Conservation (phyloP, 2,797 vertebrate species). For the Hemibagrus guttatus region DNA sequence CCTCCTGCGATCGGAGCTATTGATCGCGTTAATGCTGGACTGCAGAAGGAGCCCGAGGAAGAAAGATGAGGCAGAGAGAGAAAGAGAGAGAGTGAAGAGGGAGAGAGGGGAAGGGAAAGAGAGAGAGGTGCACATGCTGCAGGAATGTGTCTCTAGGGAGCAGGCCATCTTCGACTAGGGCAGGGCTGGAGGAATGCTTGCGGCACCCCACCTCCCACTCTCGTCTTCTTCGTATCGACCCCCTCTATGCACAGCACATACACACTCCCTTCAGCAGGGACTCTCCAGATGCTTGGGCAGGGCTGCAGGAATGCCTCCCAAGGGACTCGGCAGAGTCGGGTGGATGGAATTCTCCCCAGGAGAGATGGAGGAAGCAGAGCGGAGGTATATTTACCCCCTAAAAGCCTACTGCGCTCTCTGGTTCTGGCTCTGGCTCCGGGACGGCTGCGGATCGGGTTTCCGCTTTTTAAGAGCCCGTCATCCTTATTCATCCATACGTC, state of each 20-base stretch:
- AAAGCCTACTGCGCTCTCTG: constrained; percentile 52
- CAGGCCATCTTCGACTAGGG: constrained; percentile 76
- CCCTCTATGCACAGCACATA: constrained; percentile 31
- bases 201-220: constrained; percentile 43
- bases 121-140: constrained; percentile 71
- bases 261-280: constrained; percentile 40
- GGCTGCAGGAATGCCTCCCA: constrained; percentile 77
- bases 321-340: constrained; percentile 73
- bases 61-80: constrained; percentile 59
- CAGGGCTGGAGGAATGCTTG: constrained; percentile 79
- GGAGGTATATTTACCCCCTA: constrained; percentile 62
- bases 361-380: constrained; percentile 66
- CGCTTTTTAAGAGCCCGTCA: constrained; percentile 47
- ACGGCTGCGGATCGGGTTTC: constrained; percentile 81
- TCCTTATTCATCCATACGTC: constrained; percentile 34
- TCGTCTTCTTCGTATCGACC: constrained; percentile 45
- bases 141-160: constrained; percentile 78
- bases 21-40: constrained; percentile 83
- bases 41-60: constrained; percentile 72
- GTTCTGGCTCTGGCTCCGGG: constrained; percentile 71
- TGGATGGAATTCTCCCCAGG: constrained; percentile 76
- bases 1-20: constrained; percentile 83
- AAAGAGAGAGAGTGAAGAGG: constrained; percentile 63
- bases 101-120: constrained; percentile 53
- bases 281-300: constrained; percentile 73